Percentiles rank a stretch among this genome's conserved stretches.
These are phyloP conservation scores for Telenomus remus DNA, from an alignment of 1,140 invertebrate genomes.

Conservation along the genomic window DNA sequence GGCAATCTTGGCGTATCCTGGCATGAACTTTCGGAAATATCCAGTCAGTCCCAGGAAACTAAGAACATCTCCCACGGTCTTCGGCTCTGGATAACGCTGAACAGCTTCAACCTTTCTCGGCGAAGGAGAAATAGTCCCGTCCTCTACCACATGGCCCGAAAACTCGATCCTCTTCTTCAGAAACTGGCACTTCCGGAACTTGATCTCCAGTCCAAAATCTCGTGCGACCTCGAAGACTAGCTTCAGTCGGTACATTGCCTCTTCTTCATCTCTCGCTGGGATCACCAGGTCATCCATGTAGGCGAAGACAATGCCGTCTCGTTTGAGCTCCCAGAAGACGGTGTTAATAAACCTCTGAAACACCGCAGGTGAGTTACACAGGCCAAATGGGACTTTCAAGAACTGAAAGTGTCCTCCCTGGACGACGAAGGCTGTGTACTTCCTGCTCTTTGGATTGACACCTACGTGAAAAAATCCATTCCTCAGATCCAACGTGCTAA, in stretches of 20 bases:
- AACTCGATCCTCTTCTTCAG: constrained; percentile 9
- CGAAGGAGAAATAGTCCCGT: not conserved
- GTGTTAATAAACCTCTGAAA: not conserved
- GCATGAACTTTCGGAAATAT: constrained; percentile 13
- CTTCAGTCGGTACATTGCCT: not conserved
- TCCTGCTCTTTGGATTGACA: not conserved
- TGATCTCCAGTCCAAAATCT: not conserved
- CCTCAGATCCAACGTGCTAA: constrained; percentile 15
- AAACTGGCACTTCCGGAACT: constrained; percentile 22
- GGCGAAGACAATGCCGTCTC: not conserved
- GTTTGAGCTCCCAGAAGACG: not conserved
- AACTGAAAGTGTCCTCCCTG: not conserved
- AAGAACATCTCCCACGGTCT: not conserved
- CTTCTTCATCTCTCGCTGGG: not conserved
- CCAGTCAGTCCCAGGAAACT: constrained; percentile 21
- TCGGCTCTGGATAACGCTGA: constrained; percentile 58
- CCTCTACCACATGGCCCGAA: constrained; percentile 15
- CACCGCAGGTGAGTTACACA: constrained; percentile 2
- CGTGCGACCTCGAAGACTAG: not conserved
- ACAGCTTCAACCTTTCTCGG: constrained; percentile 22
- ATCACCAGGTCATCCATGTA: constrained; percentile 3
- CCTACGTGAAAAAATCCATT: constrained; percentile 14
- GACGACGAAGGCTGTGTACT: not conserved
- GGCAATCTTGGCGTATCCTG: not conserved
- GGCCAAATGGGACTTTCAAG: constrained; percentile 4